Evolutionary conservation across 1,140 invertebrate genomes (phyloP).

Genomic region (Atopsyche davidsoni): DNA sequence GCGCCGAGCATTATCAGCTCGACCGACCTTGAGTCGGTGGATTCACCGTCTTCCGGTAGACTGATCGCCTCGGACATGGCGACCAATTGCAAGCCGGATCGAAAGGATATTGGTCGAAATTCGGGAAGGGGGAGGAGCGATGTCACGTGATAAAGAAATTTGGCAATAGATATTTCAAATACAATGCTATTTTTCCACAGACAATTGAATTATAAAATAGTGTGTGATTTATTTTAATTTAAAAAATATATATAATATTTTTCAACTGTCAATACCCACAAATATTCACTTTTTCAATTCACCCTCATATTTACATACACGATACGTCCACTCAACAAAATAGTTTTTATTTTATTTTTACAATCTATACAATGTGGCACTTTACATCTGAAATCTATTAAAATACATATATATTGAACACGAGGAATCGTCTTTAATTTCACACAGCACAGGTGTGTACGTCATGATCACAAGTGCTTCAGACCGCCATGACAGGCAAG

Average conservation of each 20-base stretch:
- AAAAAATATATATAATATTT: neutral
- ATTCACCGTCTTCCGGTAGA: neutral
- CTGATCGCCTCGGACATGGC: slow-evolving; percentile 10
- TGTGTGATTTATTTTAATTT: no score
- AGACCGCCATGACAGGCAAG: slow-evolving; percentile 12
- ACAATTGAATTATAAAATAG: neutral
- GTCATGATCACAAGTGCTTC: slow-evolving; percentile 1
- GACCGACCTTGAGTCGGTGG: neutral
- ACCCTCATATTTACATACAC: no score
- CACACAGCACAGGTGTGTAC: neutral
- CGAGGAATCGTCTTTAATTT: neutral
- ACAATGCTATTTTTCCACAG: neutral
- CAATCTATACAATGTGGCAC: no score
- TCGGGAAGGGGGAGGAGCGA: no score
- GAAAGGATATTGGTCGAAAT: no score
- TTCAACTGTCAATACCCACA: no score
- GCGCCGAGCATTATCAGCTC: neutral
- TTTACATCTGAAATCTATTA: no score
- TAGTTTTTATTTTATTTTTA: no score
- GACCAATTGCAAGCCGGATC: slow-evolving; percentile 13
- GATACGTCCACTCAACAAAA: no score
- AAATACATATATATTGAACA: neutral
- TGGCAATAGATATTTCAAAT: no score
- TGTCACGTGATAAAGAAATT: no score
- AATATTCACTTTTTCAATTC: no score